phyloP scores from a whole-genome alignment of 2,888 invertebrate genomes.

The Phyto melanocephala region DNA sequence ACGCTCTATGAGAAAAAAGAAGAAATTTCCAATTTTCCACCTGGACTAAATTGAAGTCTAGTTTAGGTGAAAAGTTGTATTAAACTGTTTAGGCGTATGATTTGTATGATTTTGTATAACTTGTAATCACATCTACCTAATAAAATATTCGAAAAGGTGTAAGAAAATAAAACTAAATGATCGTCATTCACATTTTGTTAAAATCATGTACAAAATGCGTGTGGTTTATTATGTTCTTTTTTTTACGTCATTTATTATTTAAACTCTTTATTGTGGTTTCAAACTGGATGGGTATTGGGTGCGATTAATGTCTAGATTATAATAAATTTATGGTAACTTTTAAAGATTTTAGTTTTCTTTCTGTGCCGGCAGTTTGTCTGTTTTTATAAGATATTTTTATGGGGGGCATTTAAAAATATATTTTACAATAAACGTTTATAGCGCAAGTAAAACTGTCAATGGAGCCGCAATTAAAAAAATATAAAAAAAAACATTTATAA shows the following conservation, averaged over 20 bases:
- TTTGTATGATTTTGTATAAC: slow-evolving; percentile 37
- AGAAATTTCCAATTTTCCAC: background rate
- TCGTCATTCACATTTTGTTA: background rate
- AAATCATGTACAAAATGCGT: background rate
- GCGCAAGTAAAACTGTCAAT: background rate
- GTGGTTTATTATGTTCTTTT: background rate
- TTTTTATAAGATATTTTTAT: slow-evolving; percentile 4
- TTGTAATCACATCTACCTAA: background rate
- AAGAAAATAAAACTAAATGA: background rate
- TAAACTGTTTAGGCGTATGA: slow-evolving; percentile 21
- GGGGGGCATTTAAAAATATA: background rate
- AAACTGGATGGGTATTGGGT: background rate
- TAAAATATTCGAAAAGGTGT: background rate
- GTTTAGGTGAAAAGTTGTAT: slow-evolving; percentile 4
- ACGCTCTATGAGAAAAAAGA: no score
- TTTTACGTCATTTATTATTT: background rate
- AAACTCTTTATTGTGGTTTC: slow-evolving; percentile 3
- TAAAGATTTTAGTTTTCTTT: slow-evolving; percentile 13
- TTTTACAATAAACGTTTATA: background rate
- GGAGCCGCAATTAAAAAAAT: background rate
- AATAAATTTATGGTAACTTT: slow-evolving; percentile 24
- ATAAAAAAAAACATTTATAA: background rate
- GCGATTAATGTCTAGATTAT: slow-evolving; percentile 15
- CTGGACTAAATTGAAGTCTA: background rate
- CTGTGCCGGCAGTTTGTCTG: background rate